Conservation (phyloP, 2,113 vertebrate genomes). For the Gnathonemus longibarbis region DNA sequence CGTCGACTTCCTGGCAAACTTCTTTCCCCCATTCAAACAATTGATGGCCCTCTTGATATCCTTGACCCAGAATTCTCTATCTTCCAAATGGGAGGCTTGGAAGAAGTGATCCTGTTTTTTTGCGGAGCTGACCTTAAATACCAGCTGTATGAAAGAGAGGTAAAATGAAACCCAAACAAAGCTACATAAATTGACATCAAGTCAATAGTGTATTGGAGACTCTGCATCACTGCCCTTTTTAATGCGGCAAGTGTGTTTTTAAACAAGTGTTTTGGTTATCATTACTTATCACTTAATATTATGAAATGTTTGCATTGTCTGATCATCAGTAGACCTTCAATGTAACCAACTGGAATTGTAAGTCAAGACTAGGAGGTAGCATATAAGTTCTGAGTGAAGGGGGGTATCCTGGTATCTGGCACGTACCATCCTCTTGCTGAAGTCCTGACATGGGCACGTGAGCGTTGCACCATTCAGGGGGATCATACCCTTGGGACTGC, state of each 20-base stretch:
- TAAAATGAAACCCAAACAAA: not conserved
- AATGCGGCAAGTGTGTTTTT: not conserved
- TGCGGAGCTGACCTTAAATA: conserved; percentile 77
- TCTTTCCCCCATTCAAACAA: conserved; percentile 73
- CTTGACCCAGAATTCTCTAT: conserved; percentile 86
- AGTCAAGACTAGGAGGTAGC: not conserved
- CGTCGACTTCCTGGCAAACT: conserved; percentile 87
- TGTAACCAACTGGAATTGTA: not conserved
- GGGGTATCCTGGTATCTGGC: not conserved
- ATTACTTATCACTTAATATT: not conserved
- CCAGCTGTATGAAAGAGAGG: conserved; percentile 59
- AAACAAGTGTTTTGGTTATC: not conserved
- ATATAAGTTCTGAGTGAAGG: not conserved
- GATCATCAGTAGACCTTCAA: not conserved
- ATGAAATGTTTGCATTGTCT: not conserved
- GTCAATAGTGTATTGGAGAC: not conserved
- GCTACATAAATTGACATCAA: not conserved
- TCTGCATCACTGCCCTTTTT: not conserved
- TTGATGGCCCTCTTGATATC: conserved; percentile 79
- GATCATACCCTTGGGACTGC: conserved; percentile 87
- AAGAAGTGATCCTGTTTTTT: conserved; percentile 94
- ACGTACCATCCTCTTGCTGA: conserved; percentile 78
- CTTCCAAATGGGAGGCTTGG: conserved; percentile 83
- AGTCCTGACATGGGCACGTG: conserved; percentile 80
- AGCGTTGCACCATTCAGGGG: conserved; percentile 78